Base-by-base conservation (phyloP, 92 coral and sea anemone species). In the Anthopleura xanthogrammica region DNA sequence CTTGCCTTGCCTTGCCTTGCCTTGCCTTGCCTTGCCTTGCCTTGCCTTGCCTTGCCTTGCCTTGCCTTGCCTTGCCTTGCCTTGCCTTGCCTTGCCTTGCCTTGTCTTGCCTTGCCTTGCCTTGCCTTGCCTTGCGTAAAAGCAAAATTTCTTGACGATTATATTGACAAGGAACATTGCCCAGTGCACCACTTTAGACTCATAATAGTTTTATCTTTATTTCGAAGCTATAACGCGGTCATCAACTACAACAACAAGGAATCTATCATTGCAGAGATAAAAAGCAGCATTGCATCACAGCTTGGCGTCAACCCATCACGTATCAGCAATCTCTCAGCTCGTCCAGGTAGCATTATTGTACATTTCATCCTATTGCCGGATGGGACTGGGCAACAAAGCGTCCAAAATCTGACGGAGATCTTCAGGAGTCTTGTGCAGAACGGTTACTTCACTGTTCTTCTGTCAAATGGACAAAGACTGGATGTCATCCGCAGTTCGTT, bases 341-440 rank as follows among this genome's bases (percentile, higher is more conserved):
- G 78, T 48, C 75, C 65, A 68, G 98, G 98, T 20, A 92, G 98
- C 79, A 92, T 95, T 23, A 70, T 93, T 42, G 95, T 95, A 16
- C 78, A 93, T 17, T 92, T 95, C 76, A 76, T 83, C 2, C 70
- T 95, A 83, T 73, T 91, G 20, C 88, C 97, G 1, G 86, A 85
- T 13, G 89, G 74, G 46, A 75, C 86, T 41, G 84, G 90, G 12
- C 88, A 88, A 60, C 77, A 60, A 52, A 79, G 80, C 60, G 90
- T 81, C 29, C 58, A 82, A 14, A 80, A 71, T 68, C 91, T 89
- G 23, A 22, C 80, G 64, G 65, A 70, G 8, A 79, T 19, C 16
- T 65, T 95, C 5, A 72, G 80, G 77, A 62, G 71, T 9, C 75
- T 87, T 82, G 94, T 95, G 58, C 79, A 40, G 72, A 80, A 55